Base-by-base conservation (phyloP, 2,888 invertebrate genomes). In the Itoplectis maculator region DNA sequence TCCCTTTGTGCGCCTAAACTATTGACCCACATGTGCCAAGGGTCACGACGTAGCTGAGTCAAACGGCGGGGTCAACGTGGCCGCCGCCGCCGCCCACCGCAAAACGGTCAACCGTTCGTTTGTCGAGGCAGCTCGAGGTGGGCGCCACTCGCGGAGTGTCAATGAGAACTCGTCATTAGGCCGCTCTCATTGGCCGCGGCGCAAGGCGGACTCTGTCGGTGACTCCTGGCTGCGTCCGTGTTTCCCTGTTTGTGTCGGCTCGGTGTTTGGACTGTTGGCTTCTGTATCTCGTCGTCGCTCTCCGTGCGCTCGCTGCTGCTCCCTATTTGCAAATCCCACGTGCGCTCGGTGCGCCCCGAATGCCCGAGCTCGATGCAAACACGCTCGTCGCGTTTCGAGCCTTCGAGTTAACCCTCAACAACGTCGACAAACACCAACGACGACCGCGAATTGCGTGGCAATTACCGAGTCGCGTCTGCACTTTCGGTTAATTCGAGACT, bases 391-490 rank as follows among this genome's bases (percentile, higher is more conserved):
- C n/a, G 2, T 5, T 37, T 35, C 68, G 68, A 35, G 47, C 35
- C 49, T 49, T 35, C 29, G 23, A 13, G 23, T 54, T 51, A n/a
- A n/a, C n/a, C 54, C 7, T 20, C 5, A 8, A 20, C 37, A 13
- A 20, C 8, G 23, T 4, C 13, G 54, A 54, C 69, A 69, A 69
- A 69, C 42, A 69, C 54, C n/a, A 42, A 69, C 20, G 54, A 51
- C 54, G 54, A 69, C 54, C 40, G 54, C 37, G 40, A 4, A 47
- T 47, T 66, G 69, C 40, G 29, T 7, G 54, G n/a, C 69, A 69
- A 69, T 69, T 42, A 69, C 69, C n/a, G 7, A 13, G 40, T 40
- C n/a, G 37, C 54, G 54, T 69, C 23, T 54, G 69, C 23, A 20
- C 18, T 40, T 51, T 40, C 11, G n/a, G 18, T 47, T 20, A 69